phyloP scores from a whole-genome alignment of 2,888 invertebrate genomes.

The Cremastinae sp. region DNA sequence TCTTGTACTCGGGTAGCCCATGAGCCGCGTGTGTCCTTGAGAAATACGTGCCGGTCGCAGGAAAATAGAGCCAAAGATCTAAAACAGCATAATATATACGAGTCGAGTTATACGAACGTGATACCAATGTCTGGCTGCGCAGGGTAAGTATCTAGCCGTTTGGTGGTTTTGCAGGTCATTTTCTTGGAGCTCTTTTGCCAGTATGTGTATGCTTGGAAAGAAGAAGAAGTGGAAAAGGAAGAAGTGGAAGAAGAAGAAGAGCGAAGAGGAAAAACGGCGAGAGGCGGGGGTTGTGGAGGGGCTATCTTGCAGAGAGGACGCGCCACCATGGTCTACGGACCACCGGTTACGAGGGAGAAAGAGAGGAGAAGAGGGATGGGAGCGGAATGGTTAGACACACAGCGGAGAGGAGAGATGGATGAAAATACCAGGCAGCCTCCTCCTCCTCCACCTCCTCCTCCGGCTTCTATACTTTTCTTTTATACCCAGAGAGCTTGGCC shows the following conservation, averaged over 20 bases:
- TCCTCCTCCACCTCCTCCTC: constrained; percentile 62
- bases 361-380: constrained; percentile 31
- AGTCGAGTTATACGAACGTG: constrained; percentile 61
- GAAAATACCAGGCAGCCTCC: constrained; percentile 72
- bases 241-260: constrained; percentile 49
- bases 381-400: constrained; percentile 54
- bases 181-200: constrained; percentile 30
- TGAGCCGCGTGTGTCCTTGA: neutral
- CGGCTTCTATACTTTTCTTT: constrained; percentile 66
- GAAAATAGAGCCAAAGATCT: constrained; percentile 65
- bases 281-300: constrained; percentile 21
- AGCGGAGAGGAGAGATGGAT: constrained; percentile 66
- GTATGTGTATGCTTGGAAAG: constrained; percentile 38
- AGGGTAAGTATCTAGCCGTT: constrained; percentile 51
- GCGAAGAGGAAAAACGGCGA: constrained; percentile 63
- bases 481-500: constrained; percentile 75
- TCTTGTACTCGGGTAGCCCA: too few species aligned
- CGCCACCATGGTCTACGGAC: constrained; percentile 52
- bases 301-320: constrained; percentile 43
- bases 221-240: constrained; percentile 36
- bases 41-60: constrained; percentile 6
- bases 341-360: constrained; percentile 53
- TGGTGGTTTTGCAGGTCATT: constrained; percentile 39
- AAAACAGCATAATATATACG: constrained; percentile 70
- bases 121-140: constrained; percentile 51